These are phyloP conservation scores for Unio delphinus DNA, from an alignment of 2,888 invertebrate species.

Conservation along the genomic window DNA sequence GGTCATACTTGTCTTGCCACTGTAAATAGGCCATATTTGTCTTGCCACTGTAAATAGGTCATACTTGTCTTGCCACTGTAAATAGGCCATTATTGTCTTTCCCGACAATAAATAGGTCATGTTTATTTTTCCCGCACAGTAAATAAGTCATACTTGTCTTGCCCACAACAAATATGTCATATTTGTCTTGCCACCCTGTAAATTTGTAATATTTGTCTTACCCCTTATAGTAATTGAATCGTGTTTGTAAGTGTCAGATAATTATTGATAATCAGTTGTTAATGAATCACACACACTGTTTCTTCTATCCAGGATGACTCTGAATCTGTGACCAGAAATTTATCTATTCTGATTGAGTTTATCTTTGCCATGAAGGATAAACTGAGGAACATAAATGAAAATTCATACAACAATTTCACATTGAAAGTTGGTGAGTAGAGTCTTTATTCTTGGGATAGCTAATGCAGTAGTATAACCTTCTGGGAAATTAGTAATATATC, in stretches of 20 bases:
- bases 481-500: not conserved
- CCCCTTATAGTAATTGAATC: not conserved
- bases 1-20: no score
- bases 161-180: no score
- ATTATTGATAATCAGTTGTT: not conserved
- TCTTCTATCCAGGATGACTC: slow-evolving; percentile 75
- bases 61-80: no score
- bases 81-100: no score
- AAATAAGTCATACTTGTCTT: no score
- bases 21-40: no score
- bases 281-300: not conserved
- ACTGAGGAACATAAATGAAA: slow-evolving; percentile 89
- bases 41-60: no score
- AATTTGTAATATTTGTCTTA: not conserved
- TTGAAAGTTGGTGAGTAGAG: slow-evolving; percentile 84
- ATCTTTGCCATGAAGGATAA: slow-evolving; percentile 91
- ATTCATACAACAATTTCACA: slow-evolving; percentile 93
- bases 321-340: slow-evolving; percentile 79
- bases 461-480: no score
- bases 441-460: not conserved
- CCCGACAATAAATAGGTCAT: no score
- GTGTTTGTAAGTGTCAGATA: not conserved
- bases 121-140: no score
- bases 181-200: no score
- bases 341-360: slow-evolving; percentile 89